Base-by-base conservation (phyloP, 2,797 vertebrate genomes). In the Hozukius guyotensis region DNA sequence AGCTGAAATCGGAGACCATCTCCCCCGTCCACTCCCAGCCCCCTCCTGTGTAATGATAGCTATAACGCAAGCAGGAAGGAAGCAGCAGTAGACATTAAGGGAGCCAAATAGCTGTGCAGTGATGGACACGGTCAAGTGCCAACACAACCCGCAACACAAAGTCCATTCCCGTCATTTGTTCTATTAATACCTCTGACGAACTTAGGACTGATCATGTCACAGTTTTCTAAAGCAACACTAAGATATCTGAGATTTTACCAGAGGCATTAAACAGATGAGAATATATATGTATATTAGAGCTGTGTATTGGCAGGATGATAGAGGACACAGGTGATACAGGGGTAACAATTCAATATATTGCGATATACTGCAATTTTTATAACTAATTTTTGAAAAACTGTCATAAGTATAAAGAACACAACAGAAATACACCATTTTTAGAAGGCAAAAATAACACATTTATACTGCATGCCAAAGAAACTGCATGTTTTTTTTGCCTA, bases 31-130 rank as follows among this genome's bases (percentile, higher is more conserved):
- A 36, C 46, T 46, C 67, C 24, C 31, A 18, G 34, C 70, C 71
- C 72, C 84, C 75, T 80, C 77, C 84, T 75, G 76, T 55, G 83
- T 92, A 89, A 92, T 94, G 84, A 93, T 83, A 89, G 90, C 72
- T 22, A 42, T 42, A 42, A 46, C 74, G 78, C 11, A 7, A 56
- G 78, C 84, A 91, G 91, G 87, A 93, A 90, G 92, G 90, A 93
- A 89, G 90, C 81, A 49, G 82, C 82, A 87, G 78, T 80, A 86
- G 85, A 83, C 88, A 89, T 91, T 89, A 86, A 67, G 66, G 70
- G 73, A 82, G 77, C 68, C 80, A 93, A 92, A 93, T 83, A 83
- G 82, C 80, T 76, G 25, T 80, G 80, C 72, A 76, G 61, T 79
- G 75, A 90, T 80, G 82, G 88, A 89, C 72, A 75, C 74, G 24